These are phyloP conservation scores for Holothuria leucospilota DNA, from an alignment of 53 echinoderm and acorn worm species.

Conservation along the genomic window DNA sequence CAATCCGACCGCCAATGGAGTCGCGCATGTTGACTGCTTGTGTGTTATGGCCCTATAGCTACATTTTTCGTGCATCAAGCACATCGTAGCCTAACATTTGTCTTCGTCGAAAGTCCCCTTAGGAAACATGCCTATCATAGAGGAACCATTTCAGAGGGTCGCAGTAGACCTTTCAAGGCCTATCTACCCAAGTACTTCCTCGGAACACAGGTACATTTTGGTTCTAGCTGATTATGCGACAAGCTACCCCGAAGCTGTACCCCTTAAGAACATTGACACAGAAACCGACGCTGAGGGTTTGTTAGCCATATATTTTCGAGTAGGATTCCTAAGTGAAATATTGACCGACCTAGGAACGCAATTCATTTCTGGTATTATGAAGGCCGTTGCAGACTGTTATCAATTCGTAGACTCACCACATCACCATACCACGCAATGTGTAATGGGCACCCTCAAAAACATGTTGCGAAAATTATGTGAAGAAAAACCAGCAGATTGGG, in stretches of 20 bases:
- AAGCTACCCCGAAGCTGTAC: no score
- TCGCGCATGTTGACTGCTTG: no score
- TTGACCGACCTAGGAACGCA: conserved; percentile 40
- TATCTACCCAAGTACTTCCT: conserved; percentile 11
- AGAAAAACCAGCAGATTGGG: neutral
- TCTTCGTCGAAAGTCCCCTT: conserved; percentile 40
- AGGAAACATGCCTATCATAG: conserved; percentile 46
- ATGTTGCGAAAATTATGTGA: no score
- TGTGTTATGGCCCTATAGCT: no score
- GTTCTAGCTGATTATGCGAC: conserved; percentile 32
- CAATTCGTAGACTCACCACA: conserved; percentile 19
- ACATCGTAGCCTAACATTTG: no score
- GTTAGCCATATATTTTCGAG: conserved; percentile 23
- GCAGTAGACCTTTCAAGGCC: conserved; percentile 44
- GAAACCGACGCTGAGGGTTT: conserved; percentile 37
- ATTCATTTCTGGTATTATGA: no score
- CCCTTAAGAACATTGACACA: conserved; percentile 38
- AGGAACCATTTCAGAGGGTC: conserved; percentile 48
- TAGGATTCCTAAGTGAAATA: conserved; percentile 40
- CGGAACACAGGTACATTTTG: conserved; percentile 28
- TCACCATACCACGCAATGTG: conserved; percentile 54
- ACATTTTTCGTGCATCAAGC: no score
- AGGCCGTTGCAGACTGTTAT: conserved; percentile 39
- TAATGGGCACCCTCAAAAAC: conserved; percentile 28
- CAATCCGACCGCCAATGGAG: no score